These are phyloP conservation scores for Elephas maximus DNA, from an alignment of 2,113 vertebrate genomes.

Conservation along the genomic window DNA sequence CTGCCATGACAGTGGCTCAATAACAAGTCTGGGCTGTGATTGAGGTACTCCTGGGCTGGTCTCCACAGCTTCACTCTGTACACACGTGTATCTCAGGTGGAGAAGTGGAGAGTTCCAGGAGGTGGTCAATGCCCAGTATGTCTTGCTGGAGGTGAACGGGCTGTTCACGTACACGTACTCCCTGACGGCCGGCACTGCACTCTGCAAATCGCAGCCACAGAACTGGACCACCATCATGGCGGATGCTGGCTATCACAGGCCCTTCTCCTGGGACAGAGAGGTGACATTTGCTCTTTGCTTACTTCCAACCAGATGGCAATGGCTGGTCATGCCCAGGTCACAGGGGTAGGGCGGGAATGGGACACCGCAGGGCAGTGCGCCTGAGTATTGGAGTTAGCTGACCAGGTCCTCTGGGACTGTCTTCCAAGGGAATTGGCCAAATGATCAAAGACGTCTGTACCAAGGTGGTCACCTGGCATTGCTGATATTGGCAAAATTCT, in stretches of 20 bases:
- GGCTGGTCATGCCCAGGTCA: rapidly evolving
- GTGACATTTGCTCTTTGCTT: rapidly evolving
- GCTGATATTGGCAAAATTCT: background rate
- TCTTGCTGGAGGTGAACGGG: constrained; percentile 68
- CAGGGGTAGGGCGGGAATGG: background rate
- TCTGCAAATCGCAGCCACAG: constrained; percentile 59
- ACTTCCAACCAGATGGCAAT: background rate
- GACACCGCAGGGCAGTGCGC: rapidly evolving
- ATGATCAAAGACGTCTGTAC: background rate
- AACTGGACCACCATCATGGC: constrained; percentile 55
- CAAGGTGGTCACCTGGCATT: too few species aligned
- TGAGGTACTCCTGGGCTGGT: too few species aligned
- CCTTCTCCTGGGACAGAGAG: constrained; percentile 41
- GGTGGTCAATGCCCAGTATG: background rate
- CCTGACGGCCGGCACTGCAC: rapidly evolving
- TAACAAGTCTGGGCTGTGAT: background rate
- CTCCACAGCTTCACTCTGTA: background rate
- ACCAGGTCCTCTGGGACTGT: background rate
- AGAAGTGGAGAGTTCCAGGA: background rate
- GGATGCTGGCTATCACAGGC: rapidly evolving
- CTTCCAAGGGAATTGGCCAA: background rate
- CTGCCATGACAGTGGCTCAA: background rate
- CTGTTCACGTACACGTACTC: constrained; percentile 60
- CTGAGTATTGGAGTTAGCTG: background rate
- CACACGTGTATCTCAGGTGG: background rate